Conservation (phyloP, 2,888 invertebrate species). For the Agriopis leucophaearia region DNA sequence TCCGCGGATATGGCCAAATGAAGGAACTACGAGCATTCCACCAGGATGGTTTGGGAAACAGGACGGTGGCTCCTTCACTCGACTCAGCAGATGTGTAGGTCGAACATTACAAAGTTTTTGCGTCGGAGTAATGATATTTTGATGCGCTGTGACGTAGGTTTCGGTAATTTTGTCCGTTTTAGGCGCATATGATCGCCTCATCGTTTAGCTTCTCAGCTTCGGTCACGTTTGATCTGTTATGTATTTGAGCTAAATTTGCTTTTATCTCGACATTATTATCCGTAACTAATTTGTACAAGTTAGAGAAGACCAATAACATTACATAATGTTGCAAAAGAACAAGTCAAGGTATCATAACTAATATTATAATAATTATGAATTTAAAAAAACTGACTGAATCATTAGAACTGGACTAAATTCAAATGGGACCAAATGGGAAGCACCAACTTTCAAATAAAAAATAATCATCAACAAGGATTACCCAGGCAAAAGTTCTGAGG, state of each 20-base stretch:
- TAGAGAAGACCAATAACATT: too few relatives aligned
- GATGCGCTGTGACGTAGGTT: constrained; percentile 36
- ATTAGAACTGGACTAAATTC: too few relatives aligned
- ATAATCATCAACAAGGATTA: too few relatives aligned
- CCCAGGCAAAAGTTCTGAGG: too few relatives aligned
- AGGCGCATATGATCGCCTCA: constrained; percentile 12
- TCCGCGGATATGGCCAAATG: not conserved
- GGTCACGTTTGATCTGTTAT: constrained; percentile 26
- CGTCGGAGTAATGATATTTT: constrained; percentile 45
- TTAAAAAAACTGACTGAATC: too few relatives aligned
- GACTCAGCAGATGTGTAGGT: not conserved
- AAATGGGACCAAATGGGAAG: too few relatives aligned
- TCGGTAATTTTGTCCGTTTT: constrained; percentile 19
- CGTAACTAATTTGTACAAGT: too few relatives aligned
- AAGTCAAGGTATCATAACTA: not conserved
- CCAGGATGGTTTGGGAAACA: not conserved
- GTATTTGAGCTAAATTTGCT: constrained; percentile 4
- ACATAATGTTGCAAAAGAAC: not conserved
- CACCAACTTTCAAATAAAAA: too few relatives aligned
- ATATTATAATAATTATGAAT: too few relatives aligned
- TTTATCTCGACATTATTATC: not conserved
- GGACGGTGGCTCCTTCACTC: not conserved
- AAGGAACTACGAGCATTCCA: not conserved
- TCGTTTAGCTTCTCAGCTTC: not conserved
- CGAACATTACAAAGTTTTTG: constrained; percentile 39